Base-by-base conservation (phyloP, 1,140 invertebrate genomes). In the Pseudoatta argentina region DNA sequence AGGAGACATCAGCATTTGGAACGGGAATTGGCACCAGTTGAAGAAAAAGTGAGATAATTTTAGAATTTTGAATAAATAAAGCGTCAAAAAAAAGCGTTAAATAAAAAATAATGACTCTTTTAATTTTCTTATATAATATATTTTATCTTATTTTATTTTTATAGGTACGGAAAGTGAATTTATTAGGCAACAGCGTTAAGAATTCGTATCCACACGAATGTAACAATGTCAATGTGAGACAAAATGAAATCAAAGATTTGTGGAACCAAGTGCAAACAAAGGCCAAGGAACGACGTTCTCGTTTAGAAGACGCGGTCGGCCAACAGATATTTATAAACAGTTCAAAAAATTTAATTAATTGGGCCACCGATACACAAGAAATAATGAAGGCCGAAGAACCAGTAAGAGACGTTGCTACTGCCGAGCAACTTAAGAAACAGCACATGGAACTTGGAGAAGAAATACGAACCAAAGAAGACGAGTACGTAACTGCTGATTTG, bases 321-420 rank as follows among this genome's bases (percentile, higher is more conserved):
- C 97, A 98, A 91, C 98, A 99, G 94, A 98, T 99, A 88, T 99
- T 99, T 94, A 98, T 98, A 91, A 98, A 98, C 91, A 97, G 96
- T 89, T 97, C 97, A 3, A 98, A 98, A 93, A 98, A 97, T 79
- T 93, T 98, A 27, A 94, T 98, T 1, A 96, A 96, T 27, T 99
- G 98, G 98, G 96, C 97, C 2, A 96, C 96, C 5, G 96, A 97
- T 87, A 97, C 98, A 1, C 98, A 98, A 93, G 97, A 98, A 83
- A 97, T 97, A 63, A 95, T 99, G 76, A 97, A 98, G 83, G 97
- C 97, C 8, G 97, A 98, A 91, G 97, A 97, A 89, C 96, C 97
- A 0, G 98, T 98, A 0, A 96, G 98, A 87, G 98, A 99, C 95
- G 98, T 99, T 18, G 97, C 97, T 21, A 98, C 98, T 0, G 99